phyloP scores from a whole-genome alignment of 2,888 invertebrate species.

The Chloromyia formosa region DNA sequence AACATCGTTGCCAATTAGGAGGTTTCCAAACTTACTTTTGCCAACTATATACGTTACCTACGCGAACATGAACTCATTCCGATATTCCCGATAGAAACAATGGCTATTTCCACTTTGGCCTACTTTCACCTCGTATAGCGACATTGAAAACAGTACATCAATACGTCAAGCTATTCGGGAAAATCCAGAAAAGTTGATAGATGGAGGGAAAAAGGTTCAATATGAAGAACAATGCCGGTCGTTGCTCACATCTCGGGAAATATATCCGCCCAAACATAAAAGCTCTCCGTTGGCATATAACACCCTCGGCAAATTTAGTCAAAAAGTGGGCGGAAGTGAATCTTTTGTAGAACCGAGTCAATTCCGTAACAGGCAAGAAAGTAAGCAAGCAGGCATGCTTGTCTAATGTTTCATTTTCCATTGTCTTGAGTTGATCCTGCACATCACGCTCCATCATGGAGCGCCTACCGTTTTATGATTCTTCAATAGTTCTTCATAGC shows the following conservation, averaged over 20 bases:
- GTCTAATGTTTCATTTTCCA: constrained; percentile 5
- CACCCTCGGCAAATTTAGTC: not conserved
- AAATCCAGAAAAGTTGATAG: no score
- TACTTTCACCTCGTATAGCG: no score
- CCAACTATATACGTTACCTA: no score
- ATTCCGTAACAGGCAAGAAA: no score
- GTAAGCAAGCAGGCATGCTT: constrained; percentile 20
- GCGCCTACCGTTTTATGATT: not conserved
- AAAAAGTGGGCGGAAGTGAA: constrained; percentile 12
- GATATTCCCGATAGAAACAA: no score
- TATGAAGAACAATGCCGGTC: not conserved
- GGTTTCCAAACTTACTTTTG: no score
- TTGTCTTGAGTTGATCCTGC: constrained; percentile 31
- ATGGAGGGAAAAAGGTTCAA: not conserved
- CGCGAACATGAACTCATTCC: no score
- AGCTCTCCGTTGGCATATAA: not conserved
- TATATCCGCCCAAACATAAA: constrained; percentile 36
- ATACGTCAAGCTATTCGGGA: no score
- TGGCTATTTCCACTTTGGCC: no score
- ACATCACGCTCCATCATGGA: constrained; percentile 8
- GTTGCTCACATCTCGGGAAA: not conserved
- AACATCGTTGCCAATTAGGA: no score
- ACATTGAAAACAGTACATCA: no score
- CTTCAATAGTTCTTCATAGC: not conserved
- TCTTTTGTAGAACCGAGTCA: constrained; percentile 20